Percentiles rank a stretch among this genome's conserved stretches.
These are phyloP conservation scores for Heliconius hewitsoni DNA, from an alignment of 1,140 invertebrate species.

Conservation along the genomic window DNA sequence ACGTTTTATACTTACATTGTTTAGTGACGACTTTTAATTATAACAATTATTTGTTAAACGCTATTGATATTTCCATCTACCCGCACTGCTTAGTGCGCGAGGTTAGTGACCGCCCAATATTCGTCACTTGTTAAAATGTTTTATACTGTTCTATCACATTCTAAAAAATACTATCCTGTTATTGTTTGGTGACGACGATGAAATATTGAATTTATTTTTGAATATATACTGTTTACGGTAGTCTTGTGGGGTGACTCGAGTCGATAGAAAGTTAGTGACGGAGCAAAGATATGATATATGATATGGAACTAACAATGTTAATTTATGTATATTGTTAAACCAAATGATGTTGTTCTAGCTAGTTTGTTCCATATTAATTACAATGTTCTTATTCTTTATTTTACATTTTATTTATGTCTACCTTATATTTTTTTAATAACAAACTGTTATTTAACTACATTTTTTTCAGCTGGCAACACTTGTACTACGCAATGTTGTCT, in stretches of 20 bases:
- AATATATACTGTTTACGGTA: neutral
- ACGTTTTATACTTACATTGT: neutral
- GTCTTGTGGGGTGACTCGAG: neutral
- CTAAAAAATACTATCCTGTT: no score
- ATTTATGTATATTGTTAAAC: neutral
- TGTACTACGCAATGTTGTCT: conserved; percentile 2
- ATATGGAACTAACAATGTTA: neutral
- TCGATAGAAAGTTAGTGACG: neutral
- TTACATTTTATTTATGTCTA: neutral
- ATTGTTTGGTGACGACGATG: neutral
- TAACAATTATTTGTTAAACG: neutral
- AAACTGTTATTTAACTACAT: neutral
- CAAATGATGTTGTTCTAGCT: conserved; percentile 8
- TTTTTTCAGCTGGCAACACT: conserved; percentile 25
- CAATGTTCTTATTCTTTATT: neutral
- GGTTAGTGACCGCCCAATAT: no score
- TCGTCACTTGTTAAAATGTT: no score
- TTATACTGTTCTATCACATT: no score
- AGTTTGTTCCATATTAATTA: conserved; percentile 8
- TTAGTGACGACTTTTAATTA: neutral
- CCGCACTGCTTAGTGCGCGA: no score
- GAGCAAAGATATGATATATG: neutral
- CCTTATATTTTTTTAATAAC: neutral
- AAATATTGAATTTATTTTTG: neutral
- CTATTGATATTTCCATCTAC: neutral